A percentile compares a stretch with the other conserved stretches of the same genome.
Evolutionary conservation across 2,888 invertebrate species (phyloP).

Genomic region (Hyppa rectilinea): DNA sequence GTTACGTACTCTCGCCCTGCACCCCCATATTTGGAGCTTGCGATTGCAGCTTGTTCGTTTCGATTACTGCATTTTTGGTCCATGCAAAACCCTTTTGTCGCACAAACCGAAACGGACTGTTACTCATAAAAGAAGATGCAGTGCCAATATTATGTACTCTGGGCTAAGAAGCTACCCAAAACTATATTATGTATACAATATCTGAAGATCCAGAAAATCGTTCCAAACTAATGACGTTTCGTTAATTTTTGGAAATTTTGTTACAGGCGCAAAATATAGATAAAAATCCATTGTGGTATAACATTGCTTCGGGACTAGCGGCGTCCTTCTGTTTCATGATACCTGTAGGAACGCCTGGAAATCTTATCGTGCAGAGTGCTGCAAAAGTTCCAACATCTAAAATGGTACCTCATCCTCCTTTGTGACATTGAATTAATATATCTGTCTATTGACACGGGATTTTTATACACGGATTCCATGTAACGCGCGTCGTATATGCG

Average conservation of each 20-base stretch:
- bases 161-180: too few relatives aligned
- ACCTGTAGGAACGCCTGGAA: slow-evolving; percentile 91
- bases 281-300: slow-evolving; percentile 78
- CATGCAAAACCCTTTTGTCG: too few relatives aligned
- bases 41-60: too few relatives aligned
- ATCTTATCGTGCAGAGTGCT: slow-evolving; percentile 86
- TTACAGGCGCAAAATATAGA: slow-evolving; percentile 78
- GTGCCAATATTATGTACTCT: too few relatives aligned
- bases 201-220: too few relatives aligned
- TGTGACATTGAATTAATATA: too few relatives aligned
- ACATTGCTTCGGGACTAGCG: slow-evolving; percentile 74
- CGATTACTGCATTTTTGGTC: too few relatives aligned
- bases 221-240: not conserved
- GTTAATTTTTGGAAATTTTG: not conserved
- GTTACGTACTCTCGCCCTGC: too few relatives aligned
- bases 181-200: too few relatives aligned
- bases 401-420: slow-evolving; percentile 74
- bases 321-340: slow-evolving; percentile 85
- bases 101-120: too few relatives aligned
- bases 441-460: not conserved
- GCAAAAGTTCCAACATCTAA: slow-evolving; percentile 81
- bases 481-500: not conserved
- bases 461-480: not conserved
- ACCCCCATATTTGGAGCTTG: too few relatives aligned
- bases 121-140: too few relatives aligned